phyloP scores from a whole-genome alignment of 2,888 invertebrate species.

The Amblyteles armatorius region DNA sequence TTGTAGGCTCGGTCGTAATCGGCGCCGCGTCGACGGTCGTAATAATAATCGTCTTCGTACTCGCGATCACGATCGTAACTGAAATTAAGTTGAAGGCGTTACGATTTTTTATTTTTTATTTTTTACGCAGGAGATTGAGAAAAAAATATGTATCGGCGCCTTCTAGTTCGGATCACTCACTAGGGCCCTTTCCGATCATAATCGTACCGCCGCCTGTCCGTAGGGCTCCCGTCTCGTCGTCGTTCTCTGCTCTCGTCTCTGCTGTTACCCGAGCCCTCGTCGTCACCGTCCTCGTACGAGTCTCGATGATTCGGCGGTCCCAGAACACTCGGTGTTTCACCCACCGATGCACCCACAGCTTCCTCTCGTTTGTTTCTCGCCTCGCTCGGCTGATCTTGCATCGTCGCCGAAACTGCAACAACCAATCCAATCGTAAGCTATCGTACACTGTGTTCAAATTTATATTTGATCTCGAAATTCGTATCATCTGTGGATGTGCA shows the following conservation, averaged over 20 bases:
- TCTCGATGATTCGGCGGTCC: conserved; percentile 79
- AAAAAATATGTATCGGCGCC: conserved; percentile 45
- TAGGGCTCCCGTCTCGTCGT: conserved; percentile 79
- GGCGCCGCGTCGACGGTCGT: conserved; percentile 79
- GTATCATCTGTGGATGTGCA: too few relatives aligned
- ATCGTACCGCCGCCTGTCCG: conserved; percentile 78
- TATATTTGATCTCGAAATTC: too few relatives aligned
- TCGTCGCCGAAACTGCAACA: conserved; percentile 68
- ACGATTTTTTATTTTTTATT: conserved; percentile 12
- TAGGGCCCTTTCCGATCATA: conserved; percentile 78
- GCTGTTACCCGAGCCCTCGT: conserved; percentile 81
- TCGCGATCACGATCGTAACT: conserved; percentile 82
- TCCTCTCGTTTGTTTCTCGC: conserved; percentile 81
- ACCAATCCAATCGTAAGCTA: conserved; percentile 22
- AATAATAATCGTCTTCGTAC: conserved; percentile 83
- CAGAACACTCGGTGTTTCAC: conserved; percentile 75
- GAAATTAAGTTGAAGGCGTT: conserved; percentile 39
- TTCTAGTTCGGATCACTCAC: conserved; percentile 73
- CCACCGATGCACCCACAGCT: conserved; percentile 82
- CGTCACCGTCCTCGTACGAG: conserved; percentile 82
- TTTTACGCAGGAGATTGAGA: not conserved
- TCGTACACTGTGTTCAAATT: not conserved
- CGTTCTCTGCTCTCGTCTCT: conserved; percentile 81
- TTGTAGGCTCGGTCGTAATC: conserved; percentile 80
- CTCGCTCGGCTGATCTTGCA: conserved; percentile 78